A percentile compares a stretch with the other conserved stretches of the same genome.
Conservation (phyloP, 1,140 invertebrate species). For the Drosophila pruinosa region DNA sequence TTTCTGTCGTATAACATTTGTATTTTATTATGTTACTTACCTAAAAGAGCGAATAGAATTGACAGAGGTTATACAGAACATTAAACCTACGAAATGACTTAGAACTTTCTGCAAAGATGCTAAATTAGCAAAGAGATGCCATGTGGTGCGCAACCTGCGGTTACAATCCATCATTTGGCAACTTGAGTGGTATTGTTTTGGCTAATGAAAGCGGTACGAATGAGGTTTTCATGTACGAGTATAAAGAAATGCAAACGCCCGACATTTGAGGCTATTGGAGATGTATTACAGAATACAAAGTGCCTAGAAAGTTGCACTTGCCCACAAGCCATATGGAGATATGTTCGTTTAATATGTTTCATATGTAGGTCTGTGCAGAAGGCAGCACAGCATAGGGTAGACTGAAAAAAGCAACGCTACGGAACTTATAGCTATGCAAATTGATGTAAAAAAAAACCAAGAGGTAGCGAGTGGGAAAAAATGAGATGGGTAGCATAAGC, state of each 20-base stretch:
- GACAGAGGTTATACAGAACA: too few relatives aligned
- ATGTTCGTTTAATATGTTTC: neutral
- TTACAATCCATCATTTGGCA: neutral
- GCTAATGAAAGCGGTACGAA: neutral
- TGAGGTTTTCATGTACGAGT: neutral
- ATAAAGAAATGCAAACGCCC: neutral
- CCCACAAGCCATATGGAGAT: slow-evolving; percentile 1
- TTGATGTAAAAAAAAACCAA: slow-evolving; percentile 11
- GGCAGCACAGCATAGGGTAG: neutral
- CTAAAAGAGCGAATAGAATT: too few relatives aligned
- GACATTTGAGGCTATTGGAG: neutral
- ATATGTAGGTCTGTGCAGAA: slow-evolving; percentile 18
- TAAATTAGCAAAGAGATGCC: neutral
- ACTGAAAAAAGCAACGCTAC: slow-evolving; percentile 1
- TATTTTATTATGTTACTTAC: too few relatives aligned
- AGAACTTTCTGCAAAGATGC: neutral
- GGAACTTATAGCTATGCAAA: slow-evolving; percentile 27
- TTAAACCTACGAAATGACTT: too few relatives aligned
- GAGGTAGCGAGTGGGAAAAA: neutral
- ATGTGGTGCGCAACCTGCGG: neutral
- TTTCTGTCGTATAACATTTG: too few relatives aligned
- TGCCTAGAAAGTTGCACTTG: slow-evolving; percentile 29
- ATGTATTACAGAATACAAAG: slow-evolving; percentile 6
- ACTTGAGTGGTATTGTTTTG: neutral
- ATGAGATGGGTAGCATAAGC: neutral